Conservation (phyloP, 2,113 vertebrate genomes). For the Callaeas wilsoni region DNA sequence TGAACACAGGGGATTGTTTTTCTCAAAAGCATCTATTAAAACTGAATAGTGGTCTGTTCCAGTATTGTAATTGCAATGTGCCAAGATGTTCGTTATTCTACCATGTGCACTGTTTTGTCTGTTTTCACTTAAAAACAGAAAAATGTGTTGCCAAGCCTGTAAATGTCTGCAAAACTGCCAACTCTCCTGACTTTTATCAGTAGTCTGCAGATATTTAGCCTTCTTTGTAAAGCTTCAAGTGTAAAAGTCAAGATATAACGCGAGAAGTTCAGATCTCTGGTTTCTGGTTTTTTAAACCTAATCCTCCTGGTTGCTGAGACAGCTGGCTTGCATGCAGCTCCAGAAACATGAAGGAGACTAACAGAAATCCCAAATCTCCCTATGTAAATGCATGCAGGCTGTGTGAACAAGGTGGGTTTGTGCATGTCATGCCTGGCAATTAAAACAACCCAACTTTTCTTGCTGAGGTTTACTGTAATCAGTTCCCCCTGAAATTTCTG, state of each 20-base stretch:
- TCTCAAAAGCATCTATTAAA: conserved; percentile 52
- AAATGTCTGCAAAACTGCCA: conserved; percentile 43
- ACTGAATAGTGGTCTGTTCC: conserved; percentile 18
- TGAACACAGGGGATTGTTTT: conserved; percentile 34
- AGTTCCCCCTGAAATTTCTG: not conserved
- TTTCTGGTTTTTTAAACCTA: not conserved
- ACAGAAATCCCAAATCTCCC: not conserved
- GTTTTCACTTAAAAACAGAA: conserved; percentile 53
- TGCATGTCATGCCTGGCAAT: not conserved
- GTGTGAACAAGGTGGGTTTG: not conserved
- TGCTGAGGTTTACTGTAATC: not conserved
- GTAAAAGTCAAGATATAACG: not conserved
- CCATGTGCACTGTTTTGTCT: conserved; percentile 17
- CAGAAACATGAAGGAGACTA: not conserved
- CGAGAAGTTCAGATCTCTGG: not conserved
- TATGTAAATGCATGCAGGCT: not conserved
- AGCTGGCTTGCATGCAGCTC: not conserved
- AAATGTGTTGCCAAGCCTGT: conserved; percentile 28
- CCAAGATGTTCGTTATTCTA: conserved; percentile 52
- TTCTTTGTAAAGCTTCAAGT: conserved; percentile 4
- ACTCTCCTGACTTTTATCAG: conserved; percentile 21
- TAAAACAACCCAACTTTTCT: not conserved
- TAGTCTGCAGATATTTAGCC: not conserved
- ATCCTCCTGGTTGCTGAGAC: not conserved
- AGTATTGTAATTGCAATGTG: conserved; percentile 43